Conservation (phyloP, 2,888 invertebrate species). For the Campoplex capitator region DNA sequence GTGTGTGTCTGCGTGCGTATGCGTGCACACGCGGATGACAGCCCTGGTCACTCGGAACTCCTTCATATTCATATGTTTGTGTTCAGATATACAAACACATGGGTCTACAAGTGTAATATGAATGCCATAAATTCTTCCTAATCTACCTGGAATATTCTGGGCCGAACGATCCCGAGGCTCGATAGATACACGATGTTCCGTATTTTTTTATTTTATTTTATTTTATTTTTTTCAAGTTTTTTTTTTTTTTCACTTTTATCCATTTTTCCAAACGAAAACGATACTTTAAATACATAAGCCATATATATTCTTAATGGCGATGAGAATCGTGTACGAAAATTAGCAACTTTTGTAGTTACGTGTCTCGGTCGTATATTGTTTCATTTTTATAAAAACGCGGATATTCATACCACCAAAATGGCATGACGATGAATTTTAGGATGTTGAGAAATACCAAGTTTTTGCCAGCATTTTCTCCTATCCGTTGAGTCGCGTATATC, state of each 20-base stretch:
- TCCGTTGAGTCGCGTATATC: not conserved
- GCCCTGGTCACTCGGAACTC: slow-evolving; percentile 44
- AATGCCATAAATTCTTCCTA: slow-evolving; percentile 37
- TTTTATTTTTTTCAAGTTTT: not conserved
- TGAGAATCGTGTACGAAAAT: slow-evolving; percentile 58
- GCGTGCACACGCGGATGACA: slow-evolving; percentile 39
- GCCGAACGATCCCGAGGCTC: slow-evolving; percentile 29
- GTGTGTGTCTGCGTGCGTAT: no score
- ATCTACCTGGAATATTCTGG: slow-evolving; percentile 60
- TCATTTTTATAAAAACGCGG: not conserved
- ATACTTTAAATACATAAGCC: slow-evolving; percentile 56
- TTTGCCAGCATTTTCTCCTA: slow-evolving; percentile 1
- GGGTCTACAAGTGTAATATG: not conserved
- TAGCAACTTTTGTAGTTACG: slow-evolving; percentile 43
- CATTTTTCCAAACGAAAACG: slow-evolving; percentile 32
- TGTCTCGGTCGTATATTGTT: slow-evolving; percentile 14
- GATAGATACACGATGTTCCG: slow-evolving; percentile 42
- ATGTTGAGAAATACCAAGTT: not conserved
- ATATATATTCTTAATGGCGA: slow-evolving; percentile 60
- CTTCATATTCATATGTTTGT: slow-evolving; percentile 11
- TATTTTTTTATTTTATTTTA: not conserved
- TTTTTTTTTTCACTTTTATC: slow-evolving; percentile 1
- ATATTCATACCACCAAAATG: slow-evolving; percentile 14
- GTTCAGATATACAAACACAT: not conserved
- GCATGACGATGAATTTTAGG: slow-evolving; percentile 33